A percentile compares a stretch with the other conserved stretches of the same genome.
Evolutionary conservation across 2,888 invertebrate genomes (phyloP).

Genomic region (Phrixothrix hirtus): DNA sequence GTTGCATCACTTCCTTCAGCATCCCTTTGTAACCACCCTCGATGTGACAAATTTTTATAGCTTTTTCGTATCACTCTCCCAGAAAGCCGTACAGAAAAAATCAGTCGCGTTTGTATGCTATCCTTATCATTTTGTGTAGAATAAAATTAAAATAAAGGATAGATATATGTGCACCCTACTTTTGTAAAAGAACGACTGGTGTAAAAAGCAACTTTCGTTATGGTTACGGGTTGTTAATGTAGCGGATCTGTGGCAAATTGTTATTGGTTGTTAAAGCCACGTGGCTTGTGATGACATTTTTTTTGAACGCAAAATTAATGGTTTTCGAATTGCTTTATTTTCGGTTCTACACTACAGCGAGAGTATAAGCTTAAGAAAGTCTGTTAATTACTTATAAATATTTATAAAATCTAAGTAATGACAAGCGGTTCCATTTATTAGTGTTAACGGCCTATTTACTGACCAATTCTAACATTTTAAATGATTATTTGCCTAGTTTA

Average conservation of each 20-base stretch:
- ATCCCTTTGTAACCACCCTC: slow-evolving; percentile 44
- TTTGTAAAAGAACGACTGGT: slow-evolving; percentile 8
- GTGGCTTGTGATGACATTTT: slow-evolving; percentile 47
- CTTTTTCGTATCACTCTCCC: slow-evolving; percentile 46
- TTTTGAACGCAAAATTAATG: slow-evolving; percentile 29
- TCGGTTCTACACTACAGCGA: too few relatives aligned
- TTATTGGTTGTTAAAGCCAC: slow-evolving; percentile 56
- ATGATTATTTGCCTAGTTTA: too few relatives aligned
- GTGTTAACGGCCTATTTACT: too few relatives aligned
- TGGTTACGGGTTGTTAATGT: slow-evolving; percentile 54
- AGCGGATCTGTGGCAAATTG: slow-evolving; percentile 56
- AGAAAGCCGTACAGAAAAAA: slow-evolving; percentile 35
- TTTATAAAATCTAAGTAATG: too few relatives aligned
- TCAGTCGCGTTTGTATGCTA: neutral
- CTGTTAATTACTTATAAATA: too few relatives aligned
- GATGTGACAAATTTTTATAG: slow-evolving; percentile 55
- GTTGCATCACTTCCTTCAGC: slow-evolving; percentile 47
- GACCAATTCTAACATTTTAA: too few relatives aligned
- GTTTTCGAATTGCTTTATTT: slow-evolving; percentile 28
- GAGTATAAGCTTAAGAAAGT: too few relatives aligned
- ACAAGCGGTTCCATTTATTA: too few relatives aligned
- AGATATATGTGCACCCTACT: slow-evolving; percentile 1
- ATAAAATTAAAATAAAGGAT: slow-evolving; percentile 3
- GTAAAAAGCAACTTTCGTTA: slow-evolving; percentile 40
- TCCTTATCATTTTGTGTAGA: slow-evolving; percentile 7